Conservation (phyloP, 2,113 vertebrate species). For the Empidonax alnorum region DNA sequence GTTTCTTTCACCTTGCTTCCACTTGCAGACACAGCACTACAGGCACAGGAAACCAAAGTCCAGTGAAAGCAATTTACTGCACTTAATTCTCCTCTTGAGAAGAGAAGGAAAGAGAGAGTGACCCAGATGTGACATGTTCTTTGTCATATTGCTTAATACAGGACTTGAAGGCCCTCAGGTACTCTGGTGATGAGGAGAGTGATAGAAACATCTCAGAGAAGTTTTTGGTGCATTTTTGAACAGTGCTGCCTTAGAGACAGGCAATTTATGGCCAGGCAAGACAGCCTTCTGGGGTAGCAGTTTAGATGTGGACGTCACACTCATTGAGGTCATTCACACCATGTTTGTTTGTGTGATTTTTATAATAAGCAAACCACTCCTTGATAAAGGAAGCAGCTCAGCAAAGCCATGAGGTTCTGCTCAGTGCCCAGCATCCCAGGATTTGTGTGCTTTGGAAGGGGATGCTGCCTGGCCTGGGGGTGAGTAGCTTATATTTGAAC, state of each 20-base stretch:
- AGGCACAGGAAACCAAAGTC: background rate
- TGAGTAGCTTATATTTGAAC: background rate
- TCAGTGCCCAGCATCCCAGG: background rate
- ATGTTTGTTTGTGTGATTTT: background rate
- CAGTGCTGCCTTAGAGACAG: background rate
- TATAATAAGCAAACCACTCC: background rate
- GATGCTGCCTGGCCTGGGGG: background rate
- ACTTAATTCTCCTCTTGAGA: background rate
- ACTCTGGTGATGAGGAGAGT: background rate
- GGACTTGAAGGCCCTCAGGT: background rate
- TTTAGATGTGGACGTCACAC: fast-evolving
- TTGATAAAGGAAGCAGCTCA: background rate
- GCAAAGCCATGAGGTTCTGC: background rate
- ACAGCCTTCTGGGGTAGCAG: background rate
- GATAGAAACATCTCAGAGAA: background rate
- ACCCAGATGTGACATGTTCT: background rate
- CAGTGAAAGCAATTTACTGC: background rate
- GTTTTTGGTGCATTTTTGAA: background rate
- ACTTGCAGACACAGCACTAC: background rate
- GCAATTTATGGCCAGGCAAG: background rate
- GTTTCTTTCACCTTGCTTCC: background rate
- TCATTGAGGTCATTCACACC: background rate
- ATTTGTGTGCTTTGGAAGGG: background rate
- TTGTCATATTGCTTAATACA: background rate
- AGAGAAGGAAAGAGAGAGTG: background rate